Evolutionary conservation across 2,113 vertebrate genomes (phyloP), one percentile per base, ranked within the genome.

Genomic region (Leptobrachium leishanense): DNA sequence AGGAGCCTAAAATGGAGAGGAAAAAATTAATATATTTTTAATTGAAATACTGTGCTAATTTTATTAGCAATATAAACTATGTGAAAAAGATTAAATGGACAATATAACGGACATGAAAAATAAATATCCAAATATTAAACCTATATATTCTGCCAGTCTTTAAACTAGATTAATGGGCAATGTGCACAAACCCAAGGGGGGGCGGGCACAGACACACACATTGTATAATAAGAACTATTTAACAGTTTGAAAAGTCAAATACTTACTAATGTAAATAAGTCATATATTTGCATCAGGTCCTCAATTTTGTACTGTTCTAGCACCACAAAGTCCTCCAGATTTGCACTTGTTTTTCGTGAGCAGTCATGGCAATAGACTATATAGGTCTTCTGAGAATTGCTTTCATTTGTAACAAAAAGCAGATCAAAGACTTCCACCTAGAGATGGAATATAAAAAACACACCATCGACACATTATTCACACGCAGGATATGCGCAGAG

Each of bases 191-290:
- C 20, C 20, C 20, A 31, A 31, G 20, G 20, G 20, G 20, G 20
- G 20, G 20, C 20, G 20, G 20, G 20, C 20, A 31, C 20, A 31
- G 20, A 31, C 20, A 31, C 20, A 31, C 20, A 31, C 20, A 31
- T 31, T 31, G 20, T 31, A 31, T 31, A 31, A 31, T 31, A 31
- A 31, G 20, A 31, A 31, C 20, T 31, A 31, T 31, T 31, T 31
- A 31, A 31, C 20, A 31, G 20, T 31, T 31, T 31, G 20, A 31
- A 31, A 31, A 31, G 20, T 31, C 20, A 31, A 31, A 31, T 83
- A 95, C 97, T 96, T 91, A 98, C 97, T 88, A 99, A 95, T 90
- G 96, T 98, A 95, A 99, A 99, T 89, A 96, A 95, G 92, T 99
- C 97, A 85, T 98, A 99, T 87, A 98, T 92, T 89, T 97, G 95